Evolutionary conservation across 2,797 vertebrate genomes (phyloP).

Genomic region (Mus caroli): DNA sequence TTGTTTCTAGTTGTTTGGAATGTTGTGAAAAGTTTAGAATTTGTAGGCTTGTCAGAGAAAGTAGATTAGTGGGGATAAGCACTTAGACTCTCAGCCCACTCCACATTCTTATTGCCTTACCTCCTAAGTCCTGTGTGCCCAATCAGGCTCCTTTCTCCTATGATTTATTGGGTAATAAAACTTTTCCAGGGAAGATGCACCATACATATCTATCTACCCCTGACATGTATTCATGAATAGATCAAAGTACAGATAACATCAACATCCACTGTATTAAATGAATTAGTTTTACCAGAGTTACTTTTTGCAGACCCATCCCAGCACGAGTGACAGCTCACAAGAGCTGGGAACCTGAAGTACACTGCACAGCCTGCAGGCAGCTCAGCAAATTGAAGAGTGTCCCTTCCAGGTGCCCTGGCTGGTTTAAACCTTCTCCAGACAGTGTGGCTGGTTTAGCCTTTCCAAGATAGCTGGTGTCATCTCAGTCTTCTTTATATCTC

Average conservation of each 20-base stretch:
- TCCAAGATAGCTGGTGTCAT: neutral
- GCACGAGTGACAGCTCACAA: neutral
- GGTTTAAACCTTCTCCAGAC: neutral
- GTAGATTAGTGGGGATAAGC: neutral
- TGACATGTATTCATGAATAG: neutral
- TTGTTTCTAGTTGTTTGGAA: neutral
- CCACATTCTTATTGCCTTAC: no score
- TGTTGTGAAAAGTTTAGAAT: neutral
- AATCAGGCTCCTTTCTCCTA: neutral
- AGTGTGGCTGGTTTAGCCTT: neutral
- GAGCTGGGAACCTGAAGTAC: no score
- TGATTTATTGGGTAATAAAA: neutral
- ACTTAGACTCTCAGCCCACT: neutral
- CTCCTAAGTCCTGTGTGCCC: neutral
- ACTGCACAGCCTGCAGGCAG: neutral
- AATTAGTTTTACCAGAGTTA: neutral
- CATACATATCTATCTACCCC: neutral
- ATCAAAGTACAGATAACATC: neutral
- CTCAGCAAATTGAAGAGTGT: neutral
- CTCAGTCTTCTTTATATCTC: neutral
- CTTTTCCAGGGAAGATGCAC: neutral
- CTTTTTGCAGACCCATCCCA: neutral
- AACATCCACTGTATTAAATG: neutral
- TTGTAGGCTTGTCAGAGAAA: no score
- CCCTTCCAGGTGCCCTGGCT: neutral